These are phyloP conservation scores for Aelia acuminata DNA, from an alignment of 2,888 invertebrate genomes.

Conservation along the genomic window DNA sequence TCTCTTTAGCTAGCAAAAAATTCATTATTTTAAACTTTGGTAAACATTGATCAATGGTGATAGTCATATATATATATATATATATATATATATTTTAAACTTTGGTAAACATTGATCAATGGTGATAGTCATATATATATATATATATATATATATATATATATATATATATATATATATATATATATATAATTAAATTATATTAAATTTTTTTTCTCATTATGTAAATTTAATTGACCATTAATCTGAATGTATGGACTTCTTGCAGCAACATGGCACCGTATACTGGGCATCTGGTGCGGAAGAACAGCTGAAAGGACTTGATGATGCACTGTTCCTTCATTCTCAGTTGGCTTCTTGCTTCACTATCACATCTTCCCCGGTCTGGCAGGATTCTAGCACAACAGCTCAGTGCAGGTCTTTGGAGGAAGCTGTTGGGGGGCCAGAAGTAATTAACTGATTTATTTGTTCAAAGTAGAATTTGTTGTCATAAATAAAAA, in stretches of 20 bases:
- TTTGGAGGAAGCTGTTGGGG: slow-evolving; percentile 87
- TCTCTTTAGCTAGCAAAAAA: too few relatives aligned
- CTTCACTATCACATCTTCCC: slow-evolving; percentile 86
- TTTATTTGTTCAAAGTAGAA: background rate
- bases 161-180: too few relatives aligned
- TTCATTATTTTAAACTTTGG: too few relatives aligned
- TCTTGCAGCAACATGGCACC: slow-evolving; percentile 92
- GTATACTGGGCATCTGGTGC: slow-evolving; percentile 93
- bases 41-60: too few relatives aligned
- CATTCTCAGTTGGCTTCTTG: slow-evolving; percentile 86
- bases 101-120: too few relatives aligned
- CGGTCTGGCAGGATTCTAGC: slow-evolving; percentile 97
- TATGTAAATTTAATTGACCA: background rate
- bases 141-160: too few relatives aligned
- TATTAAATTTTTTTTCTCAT: background rate
- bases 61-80: too few relatives aligned
- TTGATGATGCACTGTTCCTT: slow-evolving; percentile 83
- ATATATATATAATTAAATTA: too few relatives aligned
- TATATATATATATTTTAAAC: too few relatives aligned
- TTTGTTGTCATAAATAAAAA: too few relatives aligned
- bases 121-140: too few relatives aligned
- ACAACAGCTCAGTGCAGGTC: slow-evolving; percentile 81
- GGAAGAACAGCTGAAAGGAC: slow-evolving; percentile 74
- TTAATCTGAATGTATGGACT: background rate
- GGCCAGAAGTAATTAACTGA: slow-evolving; percentile 74